Percentiles rank a stretch among this genome's conserved stretches.
Evolutionary conservation across 2,113 vertebrate species (phyloP).

Genomic region (Barbus barbus): DNA sequence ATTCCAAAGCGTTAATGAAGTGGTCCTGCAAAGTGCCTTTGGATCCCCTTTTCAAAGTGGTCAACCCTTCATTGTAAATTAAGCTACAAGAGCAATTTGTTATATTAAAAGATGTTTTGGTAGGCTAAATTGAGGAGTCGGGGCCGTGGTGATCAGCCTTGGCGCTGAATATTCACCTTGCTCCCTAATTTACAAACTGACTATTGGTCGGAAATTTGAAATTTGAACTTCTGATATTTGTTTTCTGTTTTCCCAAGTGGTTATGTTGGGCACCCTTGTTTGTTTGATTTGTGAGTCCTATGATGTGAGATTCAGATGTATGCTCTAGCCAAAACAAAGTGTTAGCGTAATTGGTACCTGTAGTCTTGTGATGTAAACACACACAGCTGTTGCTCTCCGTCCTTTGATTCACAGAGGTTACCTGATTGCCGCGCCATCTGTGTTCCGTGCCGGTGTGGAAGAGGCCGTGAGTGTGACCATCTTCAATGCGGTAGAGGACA

Average conservation of each 20-base stretch:
- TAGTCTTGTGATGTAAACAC: slow-evolving; percentile 21
- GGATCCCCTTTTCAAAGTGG: not conserved
- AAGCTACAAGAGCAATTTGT: not conserved
- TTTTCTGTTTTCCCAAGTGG: not conserved
- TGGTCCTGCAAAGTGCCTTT: not conserved
- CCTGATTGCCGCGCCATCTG: slow-evolving; percentile 85
- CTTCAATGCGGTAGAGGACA: slow-evolving; percentile 83
- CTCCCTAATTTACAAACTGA: not conserved
- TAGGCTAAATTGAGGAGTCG: not conserved
- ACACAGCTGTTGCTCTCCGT: not conserved
- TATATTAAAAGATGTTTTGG: not conserved
- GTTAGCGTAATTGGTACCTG: slow-evolving; percentile 27
- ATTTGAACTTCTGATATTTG: slow-evolving; percentile 18
- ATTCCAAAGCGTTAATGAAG: too few relatives aligned
- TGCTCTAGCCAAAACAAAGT: slow-evolving; percentile 14
- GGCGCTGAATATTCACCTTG: not conserved
- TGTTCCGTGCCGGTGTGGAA: slow-evolving; percentile 85
- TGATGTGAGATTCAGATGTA: slow-evolving; percentile 10
- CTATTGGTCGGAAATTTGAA: not conserved
- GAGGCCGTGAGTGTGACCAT: slow-evolving; percentile 88
- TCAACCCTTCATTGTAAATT: not conserved
- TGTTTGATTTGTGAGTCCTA: slow-evolving; percentile 8
- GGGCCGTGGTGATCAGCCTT: not conserved
- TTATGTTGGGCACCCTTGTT: not conserved
- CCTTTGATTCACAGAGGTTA: slow-evolving; percentile 79